Evolutionary conservation across 2,888 invertebrate species (phyloP), one percentile per base, ranked within the genome.

Genomic region (Stramonita haemastoma): DNA sequence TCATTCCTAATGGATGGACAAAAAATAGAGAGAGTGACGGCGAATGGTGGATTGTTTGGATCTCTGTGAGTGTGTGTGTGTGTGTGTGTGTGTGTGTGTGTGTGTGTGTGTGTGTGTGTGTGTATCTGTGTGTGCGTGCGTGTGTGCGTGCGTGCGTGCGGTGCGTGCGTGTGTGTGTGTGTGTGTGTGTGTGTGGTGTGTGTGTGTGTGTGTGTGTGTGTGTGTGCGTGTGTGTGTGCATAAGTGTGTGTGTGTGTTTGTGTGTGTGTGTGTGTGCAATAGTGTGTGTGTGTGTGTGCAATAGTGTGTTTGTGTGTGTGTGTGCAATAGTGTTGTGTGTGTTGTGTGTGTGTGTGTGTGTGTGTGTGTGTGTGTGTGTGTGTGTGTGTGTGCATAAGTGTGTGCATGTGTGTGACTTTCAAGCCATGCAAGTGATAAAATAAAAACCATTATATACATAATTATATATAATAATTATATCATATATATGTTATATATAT

Each of bases 71-170:
- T 46, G 83, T 83, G 36, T 46, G 83, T 83, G 83, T 46, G 83
- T 46, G 83, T 83, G 83, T 83, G 83, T 83, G 83, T 79, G 83
- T 83, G 83, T 83, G 83, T 83, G 83, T 83, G 83, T 83, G 83
- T 83, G 83, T 83, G 36, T 36, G 36, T 36, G 36, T 83, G 36
- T 29, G 56, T 29, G 57, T 83, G 83, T 46, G 6, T 83, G 83
- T 83, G 36, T 15, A 46, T 83, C 6, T 83, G 83, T 83, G 36
- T 83, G 83, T 83, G 46, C 36, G 0, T 83, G 36, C 36, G 36
- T 83, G 83, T 32, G 32, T 77, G 77, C 32, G 1, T 77, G 32
- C 32, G 77, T 32, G 77, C 32, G 32, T n/a, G n/a, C n/a, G n/a
- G 77, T 46, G 46, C 46, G 36, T 83, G 83, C 22, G 36, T 83